Conservation (phyloP, 2,888 invertebrate genomes). For the Andrena fulva region DNA sequence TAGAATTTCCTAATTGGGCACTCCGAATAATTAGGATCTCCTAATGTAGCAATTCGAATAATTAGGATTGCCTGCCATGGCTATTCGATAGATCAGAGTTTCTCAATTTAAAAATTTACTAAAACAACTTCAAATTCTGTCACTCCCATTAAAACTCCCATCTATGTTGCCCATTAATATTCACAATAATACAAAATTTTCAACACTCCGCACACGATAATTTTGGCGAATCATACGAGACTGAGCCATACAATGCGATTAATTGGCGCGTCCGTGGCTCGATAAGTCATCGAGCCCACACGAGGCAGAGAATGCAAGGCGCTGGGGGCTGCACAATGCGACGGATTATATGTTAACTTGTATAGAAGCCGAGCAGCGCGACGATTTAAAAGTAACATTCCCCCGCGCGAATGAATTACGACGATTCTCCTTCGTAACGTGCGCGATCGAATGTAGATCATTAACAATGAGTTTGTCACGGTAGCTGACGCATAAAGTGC, state of each 20-base stretch:
- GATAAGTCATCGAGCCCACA: conserved; percentile 46
- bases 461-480: conserved; percentile 16
- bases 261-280: conserved; percentile 40
- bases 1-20: not conserved
- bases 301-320: conserved; percentile 30
- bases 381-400: conserved; percentile 21
- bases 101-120: not conserved
- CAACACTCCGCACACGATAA: conserved; percentile 21
- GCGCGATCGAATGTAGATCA: not conserved
- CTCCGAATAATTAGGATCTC: not conserved
- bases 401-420: not conserved
- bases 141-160: too few species aligned
- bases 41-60: not conserved
- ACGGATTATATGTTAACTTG: conserved; percentile 24
- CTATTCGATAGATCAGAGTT: not conserved
- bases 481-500: conserved; percentile 17
- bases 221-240: conserved; percentile 43
- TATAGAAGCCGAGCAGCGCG: conserved; percentile 6
- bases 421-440: not conserved
- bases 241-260: conserved; percentile 41
- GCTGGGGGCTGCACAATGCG: conserved; percentile 30
- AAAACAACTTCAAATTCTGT: too few species aligned
- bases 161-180: not conserved
- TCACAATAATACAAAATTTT: not conserved
- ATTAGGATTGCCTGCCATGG: not conserved